Percentiles rank a stretch among this genome's conserved stretches.
These are phyloP conservation scores for Caenorhabditis sinica DNA, from an alignment of 2,888 invertebrate genomes.

Conservation along the genomic window DNA sequence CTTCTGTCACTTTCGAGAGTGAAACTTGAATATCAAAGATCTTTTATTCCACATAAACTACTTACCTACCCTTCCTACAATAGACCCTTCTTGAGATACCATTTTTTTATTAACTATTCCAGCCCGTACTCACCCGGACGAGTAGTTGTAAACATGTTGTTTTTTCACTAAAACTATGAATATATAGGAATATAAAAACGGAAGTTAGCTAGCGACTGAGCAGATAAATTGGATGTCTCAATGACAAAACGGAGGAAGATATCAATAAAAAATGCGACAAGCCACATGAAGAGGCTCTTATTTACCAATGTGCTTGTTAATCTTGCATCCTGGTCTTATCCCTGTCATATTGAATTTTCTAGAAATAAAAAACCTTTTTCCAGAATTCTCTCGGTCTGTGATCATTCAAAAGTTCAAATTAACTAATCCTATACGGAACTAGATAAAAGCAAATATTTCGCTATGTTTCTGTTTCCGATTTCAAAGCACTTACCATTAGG, in stretches of 20 bases:
- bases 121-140: slow-evolving; percentile 33
- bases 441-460: slow-evolving; percentile 31
- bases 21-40: slow-evolving; percentile 2
- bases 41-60: background rate
- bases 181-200: slow-evolving; percentile 18
- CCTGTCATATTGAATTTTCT: slow-evolving; percentile 25
- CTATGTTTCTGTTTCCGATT: no score
- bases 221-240: slow-evolving; percentile 34
- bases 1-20: slow-evolving; percentile 50
- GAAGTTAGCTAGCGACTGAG: background rate
- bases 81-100: no score
- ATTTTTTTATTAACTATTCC: background rate
- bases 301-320: slow-evolving; percentile 66
- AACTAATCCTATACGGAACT: slow-evolving; percentile 14
- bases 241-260: slow-evolving; percentile 39
- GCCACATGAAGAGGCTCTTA: slow-evolving; percentile 44
- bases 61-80: no score
- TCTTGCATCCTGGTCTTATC: slow-evolving; percentile 34
- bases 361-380: background rate
- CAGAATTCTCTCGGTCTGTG: background rate
- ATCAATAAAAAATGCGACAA: slow-evolving; percentile 60
- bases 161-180: slow-evolving; percentile 32
- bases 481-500: slow-evolving; percentile 37
- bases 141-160: slow-evolving; percentile 46
- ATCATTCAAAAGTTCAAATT: slow-evolving; percentile 10